These are phyloP conservation scores for Trichosurus vulpecula DNA, from an alignment of 2,797 vertebrate species.

Conservation along the genomic window DNA sequence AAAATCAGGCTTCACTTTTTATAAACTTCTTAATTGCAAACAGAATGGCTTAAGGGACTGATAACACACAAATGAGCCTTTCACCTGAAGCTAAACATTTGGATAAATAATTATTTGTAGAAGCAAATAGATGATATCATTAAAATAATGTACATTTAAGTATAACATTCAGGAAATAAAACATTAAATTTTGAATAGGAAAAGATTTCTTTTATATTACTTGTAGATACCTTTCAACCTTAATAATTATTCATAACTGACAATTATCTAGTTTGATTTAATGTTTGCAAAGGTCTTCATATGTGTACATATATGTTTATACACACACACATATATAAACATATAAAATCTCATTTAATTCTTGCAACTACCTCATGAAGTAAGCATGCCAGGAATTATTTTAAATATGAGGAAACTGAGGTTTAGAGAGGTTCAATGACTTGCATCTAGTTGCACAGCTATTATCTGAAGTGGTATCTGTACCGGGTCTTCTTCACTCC, in stretches of 20 bases:
- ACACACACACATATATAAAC: too few species aligned
- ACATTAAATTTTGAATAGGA: neutral
- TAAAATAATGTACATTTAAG: neutral
- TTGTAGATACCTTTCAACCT: neutral
- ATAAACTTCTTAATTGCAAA: conserved; percentile 33
- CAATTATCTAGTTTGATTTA: neutral
- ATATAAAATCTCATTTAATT: neutral
- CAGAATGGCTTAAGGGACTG: conserved; percentile 8
- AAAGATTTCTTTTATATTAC: neutral
- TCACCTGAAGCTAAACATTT: conserved; percentile 22
- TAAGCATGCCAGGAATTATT: neutral
- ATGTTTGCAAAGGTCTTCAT: neutral
- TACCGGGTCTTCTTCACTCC: neutral
- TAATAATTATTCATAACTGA: neutral
- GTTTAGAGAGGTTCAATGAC: neutral
- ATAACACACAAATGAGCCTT: neutral
- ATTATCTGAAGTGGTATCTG: neutral
- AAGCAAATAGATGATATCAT: neutral
- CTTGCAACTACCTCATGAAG: neutral
- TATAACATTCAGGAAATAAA: neutral
- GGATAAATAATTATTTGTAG: neutral
- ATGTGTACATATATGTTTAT: neutral
- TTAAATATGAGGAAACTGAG: neutral
- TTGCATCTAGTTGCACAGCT: neutral
- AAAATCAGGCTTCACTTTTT: conserved; percentile 15